phyloP scores from a whole-genome alignment of 1,140 invertebrate genomes.

The Drosophila tristis region DNA sequence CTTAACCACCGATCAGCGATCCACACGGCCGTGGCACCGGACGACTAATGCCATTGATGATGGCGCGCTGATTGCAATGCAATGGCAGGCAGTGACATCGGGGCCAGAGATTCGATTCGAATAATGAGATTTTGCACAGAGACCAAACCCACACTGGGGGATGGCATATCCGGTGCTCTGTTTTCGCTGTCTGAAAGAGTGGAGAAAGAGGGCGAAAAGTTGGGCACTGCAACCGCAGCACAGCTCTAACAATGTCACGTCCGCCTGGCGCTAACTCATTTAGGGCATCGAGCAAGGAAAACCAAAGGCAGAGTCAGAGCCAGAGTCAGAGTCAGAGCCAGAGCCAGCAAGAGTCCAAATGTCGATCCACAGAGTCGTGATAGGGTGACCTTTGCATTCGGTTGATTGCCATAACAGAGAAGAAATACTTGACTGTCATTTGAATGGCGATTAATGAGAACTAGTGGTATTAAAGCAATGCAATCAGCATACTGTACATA shows the following conservation, averaged over 20 bases:
- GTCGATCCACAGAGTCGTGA: no score
- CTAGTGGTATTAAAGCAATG: no score
- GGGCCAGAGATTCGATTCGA: conserved; percentile 42
- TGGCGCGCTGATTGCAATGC: conserved; percentile 42
- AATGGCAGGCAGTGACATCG: conserved; percentile 7
- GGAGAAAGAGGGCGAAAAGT: conserved; percentile 18
- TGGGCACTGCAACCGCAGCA: conserved; percentile 38
- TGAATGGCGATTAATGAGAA: no score
- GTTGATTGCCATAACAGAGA: no score
- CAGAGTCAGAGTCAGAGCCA: background rate
- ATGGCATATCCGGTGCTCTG: no score
- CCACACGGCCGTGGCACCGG: conserved; percentile 15
- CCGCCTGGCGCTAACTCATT: conserved; percentile 38
- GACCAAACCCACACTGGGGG: conserved; percentile 19
- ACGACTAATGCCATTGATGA: conserved; percentile 44
- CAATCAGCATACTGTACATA: no score
- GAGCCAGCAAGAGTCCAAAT: no score
- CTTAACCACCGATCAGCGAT: conserved; percentile 46
- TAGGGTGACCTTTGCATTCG: no score
- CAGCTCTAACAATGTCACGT: conserved; percentile 47
- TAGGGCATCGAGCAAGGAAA: conserved; percentile 7
- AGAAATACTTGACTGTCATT: no score
- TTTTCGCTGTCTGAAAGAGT: no score
- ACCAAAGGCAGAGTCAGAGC: background rate
- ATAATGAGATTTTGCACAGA: conserved; percentile 45